Evolutionary conservation across 2,113 vertebrate species (phyloP), one percentile per base, ranked within the genome.

Genomic region (Vimba vimba): DNA sequence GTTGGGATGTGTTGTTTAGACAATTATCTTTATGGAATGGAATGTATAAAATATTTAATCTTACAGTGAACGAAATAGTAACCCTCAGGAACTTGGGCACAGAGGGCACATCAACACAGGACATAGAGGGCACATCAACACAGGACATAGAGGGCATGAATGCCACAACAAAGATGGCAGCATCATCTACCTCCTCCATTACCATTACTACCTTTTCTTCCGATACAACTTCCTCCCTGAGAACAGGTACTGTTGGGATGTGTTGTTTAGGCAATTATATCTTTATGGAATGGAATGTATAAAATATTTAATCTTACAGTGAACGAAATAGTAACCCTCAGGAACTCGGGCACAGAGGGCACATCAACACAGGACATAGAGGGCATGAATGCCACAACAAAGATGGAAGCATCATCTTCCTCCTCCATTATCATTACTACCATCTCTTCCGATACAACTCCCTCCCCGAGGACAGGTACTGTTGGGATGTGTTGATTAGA

Each of bases 121-220:
- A 30, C 30, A 30, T 2, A 33, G 30, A 33, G 30, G 30, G 30
- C 30, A 30, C 30, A 30, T 30, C 30, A 30, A 2, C 30, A 33
- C 33, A 33, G 33, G 90, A 90, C 62, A 36, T 21, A 12, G 73
- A 86, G 23, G 89, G 86, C 36, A 83, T 69, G 47, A 0, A 1
- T 8, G 6, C 36, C 2, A 68, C 17, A 3, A 59, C 55, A 33
- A 33, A 23, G 15, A 50, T 1, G 1, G 6, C 11, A 19, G 1
- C 12, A 9, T 30, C 25, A 4, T 12, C 62, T 21, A 57, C 4
- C 1, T 11, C 4, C 15, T 23, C 25, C 4, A 36, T 62, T 11
- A 33, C 3, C n/a, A 39, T 17, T 17, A 47, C 57, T 23, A 45
- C 12, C 36, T 12, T 19, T n/a, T 43, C 39, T 11, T 15, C 13